Conservation (phyloP, 2,113 vertebrate species). For the Balaenoptera acutorostrata region DNA sequence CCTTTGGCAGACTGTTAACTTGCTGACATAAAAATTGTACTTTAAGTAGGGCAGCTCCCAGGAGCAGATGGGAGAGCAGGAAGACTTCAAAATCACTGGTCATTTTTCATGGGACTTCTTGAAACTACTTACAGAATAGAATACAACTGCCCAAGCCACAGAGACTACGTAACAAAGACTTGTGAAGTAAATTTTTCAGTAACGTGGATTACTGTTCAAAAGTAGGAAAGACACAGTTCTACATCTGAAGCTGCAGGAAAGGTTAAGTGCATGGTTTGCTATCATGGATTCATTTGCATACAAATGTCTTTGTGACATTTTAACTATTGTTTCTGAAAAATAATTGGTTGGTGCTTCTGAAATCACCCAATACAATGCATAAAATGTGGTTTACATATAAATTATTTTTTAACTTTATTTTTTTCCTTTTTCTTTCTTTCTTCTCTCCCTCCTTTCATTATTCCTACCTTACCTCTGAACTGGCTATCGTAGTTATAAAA, state of each 20-base stretch:
- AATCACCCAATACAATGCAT: not conserved
- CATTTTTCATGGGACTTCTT: constrained; percentile 19
- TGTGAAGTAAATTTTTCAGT: not conserved
- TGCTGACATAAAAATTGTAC: constrained; percentile 74
- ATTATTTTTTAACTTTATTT: not conserved
- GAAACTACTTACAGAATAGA: not conserved
- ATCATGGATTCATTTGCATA: not conserved
- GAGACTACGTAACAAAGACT: not conserved
- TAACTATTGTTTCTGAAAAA: not conserved
- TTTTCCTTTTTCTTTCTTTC: not conserved
- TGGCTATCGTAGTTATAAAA: not conserved
- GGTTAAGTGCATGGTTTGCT: not conserved
- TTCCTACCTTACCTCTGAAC: not conserved
- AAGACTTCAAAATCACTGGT: constrained; percentile 55
- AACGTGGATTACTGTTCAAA: not conserved
- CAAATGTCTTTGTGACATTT: not conserved
- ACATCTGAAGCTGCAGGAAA: not conserved
- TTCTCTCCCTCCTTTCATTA: not conserved
- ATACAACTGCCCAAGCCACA: not conserved
- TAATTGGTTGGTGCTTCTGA: not conserved
- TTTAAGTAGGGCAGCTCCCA: constrained; percentile 55
- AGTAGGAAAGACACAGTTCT: not conserved
- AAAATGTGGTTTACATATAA: not conserved
- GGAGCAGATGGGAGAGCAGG: constrained; percentile 54
- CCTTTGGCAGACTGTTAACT: constrained; percentile 70